Evolutionary conservation across 1,140 invertebrate genomes (phyloP).

Genomic region (Hyles euphorbiae): DNA sequence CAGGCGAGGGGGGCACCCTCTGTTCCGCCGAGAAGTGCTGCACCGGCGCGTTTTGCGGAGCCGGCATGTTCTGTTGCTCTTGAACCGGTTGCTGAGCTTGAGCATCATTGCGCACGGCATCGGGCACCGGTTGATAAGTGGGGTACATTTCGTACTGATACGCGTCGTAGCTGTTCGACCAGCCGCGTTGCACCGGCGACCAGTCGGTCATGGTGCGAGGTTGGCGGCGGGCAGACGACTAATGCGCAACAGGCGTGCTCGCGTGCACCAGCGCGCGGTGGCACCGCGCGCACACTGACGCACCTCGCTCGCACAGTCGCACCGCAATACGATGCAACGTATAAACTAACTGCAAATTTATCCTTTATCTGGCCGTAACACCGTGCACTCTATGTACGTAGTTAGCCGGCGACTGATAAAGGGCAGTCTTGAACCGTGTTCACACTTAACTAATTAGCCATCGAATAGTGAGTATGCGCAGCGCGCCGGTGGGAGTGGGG

Average conservation of each 20-base stretch:
- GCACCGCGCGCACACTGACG: slow-evolving; percentile 51
- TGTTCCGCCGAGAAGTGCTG: slow-evolving; percentile 4
- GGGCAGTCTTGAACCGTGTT: slow-evolving; percentile 17
- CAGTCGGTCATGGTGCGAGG: slow-evolving; percentile 40
- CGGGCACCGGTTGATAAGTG: slow-evolving; percentile 12
- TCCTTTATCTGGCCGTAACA: slow-evolving; percentile 42
- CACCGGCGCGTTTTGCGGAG: slow-evolving; percentile 17
- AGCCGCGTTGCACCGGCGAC: slow-evolving; percentile 32
- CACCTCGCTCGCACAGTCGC: slow-evolving; percentile 26
- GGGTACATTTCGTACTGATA: slow-evolving; percentile 19
- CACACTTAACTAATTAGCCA: slow-evolving; percentile 15
- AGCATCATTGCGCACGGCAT: no score
- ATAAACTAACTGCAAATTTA: slow-evolving; percentile 51
- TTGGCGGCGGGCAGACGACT: slow-evolving; percentile 17
- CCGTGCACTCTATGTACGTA: slow-evolving; percentile 25
- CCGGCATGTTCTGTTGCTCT: background rate
- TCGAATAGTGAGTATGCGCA: no score
- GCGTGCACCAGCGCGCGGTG: slow-evolving; percentile 43
- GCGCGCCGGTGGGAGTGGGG: background rate
- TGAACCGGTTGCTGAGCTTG: no score
- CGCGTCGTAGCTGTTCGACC: slow-evolving; percentile 21
- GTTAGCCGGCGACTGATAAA: slow-evolving; percentile 32
- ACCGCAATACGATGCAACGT: slow-evolving; percentile 25
- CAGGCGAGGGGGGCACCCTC: slow-evolving; percentile 8
- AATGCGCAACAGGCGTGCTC: slow-evolving; percentile 34